Conservation (phyloP, 2,888 invertebrate genomes). For the Halocaridina rubra region DNA sequence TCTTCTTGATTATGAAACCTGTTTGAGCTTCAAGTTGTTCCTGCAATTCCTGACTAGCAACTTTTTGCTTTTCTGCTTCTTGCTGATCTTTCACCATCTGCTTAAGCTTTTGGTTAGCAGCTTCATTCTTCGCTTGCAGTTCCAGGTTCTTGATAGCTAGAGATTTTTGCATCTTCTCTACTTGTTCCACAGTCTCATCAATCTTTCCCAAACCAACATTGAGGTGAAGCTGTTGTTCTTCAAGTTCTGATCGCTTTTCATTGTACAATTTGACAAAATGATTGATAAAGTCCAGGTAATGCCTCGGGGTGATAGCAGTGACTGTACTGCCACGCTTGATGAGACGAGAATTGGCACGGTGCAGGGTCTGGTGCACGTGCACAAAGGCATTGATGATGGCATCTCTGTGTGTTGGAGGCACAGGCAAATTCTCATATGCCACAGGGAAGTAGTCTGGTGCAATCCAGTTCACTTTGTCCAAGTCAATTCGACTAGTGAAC, state of each 20-base stretch:
- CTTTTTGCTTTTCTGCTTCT: constrained; percentile 98
- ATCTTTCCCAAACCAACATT: constrained; percentile 99
- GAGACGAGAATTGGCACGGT: constrained; percentile 91
- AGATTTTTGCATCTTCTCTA: constrained; percentile 99
- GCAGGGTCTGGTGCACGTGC: constrained; percentile 96
- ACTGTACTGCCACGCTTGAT: constrained; percentile 93
- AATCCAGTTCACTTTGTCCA: constrained; percentile 87
- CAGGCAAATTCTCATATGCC: constrained; percentile 68
- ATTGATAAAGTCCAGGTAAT: constrained; percentile 98
- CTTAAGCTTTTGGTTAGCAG: constrained; percentile 97
- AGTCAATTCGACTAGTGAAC: constrained; percentile 94
- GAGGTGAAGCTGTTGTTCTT: constrained; percentile 97
- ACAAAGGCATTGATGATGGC: constrained; percentile 99
- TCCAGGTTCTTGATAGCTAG: constrained; percentile 94
- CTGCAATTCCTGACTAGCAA: constrained; percentile 97
- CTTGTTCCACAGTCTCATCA: constrained; percentile 98
- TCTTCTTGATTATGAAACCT: constrained; percentile 91
- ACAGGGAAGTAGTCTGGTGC: constrained; percentile 89
- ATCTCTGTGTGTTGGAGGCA: constrained; percentile 86
- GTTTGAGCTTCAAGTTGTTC: constrained; percentile 83
- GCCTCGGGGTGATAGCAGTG: constrained; percentile 97
- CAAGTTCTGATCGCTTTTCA: constrained; percentile 97
- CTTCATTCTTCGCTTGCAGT: constrained; percentile 92
- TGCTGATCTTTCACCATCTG: constrained; percentile 99
- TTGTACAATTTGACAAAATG: constrained; percentile 98